Percentiles rank a stretch among this genome's conserved stretches.
phyloP scores from a whole-genome alignment of 2,888 invertebrate species.

The Drosophila anceps region DNA sequence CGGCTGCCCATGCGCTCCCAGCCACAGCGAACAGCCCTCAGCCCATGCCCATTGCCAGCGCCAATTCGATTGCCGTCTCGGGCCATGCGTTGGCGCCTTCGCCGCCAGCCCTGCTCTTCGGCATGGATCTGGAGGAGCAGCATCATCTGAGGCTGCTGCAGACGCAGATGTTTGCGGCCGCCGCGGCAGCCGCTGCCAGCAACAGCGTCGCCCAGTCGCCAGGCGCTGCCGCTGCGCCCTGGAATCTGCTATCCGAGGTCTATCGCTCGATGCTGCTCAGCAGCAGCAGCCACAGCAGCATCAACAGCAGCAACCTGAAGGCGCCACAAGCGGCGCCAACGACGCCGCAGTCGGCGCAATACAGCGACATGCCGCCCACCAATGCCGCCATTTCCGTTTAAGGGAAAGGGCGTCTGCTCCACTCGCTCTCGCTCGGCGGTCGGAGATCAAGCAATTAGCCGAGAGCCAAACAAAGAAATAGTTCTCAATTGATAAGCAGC shows the following conservation, averaged over 20 bases:
- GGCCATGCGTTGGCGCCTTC: slow-evolving; percentile 19
- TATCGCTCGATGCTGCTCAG: slow-evolving; percentile 84
- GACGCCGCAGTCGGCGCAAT: slow-evolving; percentile 63
- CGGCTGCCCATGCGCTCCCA: neutral
- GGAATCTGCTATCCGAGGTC: slow-evolving; percentile 84
- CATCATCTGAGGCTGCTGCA: slow-evolving; percentile 79
- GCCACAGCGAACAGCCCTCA: slow-evolving; percentile 15
- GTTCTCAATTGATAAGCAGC: neutral
- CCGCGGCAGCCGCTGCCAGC: slow-evolving; percentile 79
- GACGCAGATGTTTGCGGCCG: slow-evolving; percentile 83
- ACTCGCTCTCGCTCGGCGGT: neutral
- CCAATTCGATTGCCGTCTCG: neutral
- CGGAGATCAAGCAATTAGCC: slow-evolving; percentile 13
- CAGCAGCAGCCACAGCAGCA: slow-evolving; percentile 30
- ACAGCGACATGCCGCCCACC: slow-evolving; percentile 80
- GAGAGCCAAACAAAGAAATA: neutral
- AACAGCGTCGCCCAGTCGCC: slow-evolving; percentile 22
- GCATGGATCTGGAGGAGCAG: slow-evolving; percentile 72
- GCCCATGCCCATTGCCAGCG: slow-evolving; percentile 1
- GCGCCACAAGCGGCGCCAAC: slow-evolving; percentile 44
- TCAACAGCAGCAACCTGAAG: slow-evolving; percentile 31
- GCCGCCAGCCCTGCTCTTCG: slow-evolving; percentile 48
- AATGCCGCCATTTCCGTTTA: slow-evolving; percentile 84
- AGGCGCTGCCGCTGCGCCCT: slow-evolving; percentile 44
- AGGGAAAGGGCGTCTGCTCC: neutral